A percentile compares a stretch with the other conserved stretches of the same genome.
Conservation (phyloP, 1,140 invertebrate genomes). For the Triops longicaudatus region DNA sequence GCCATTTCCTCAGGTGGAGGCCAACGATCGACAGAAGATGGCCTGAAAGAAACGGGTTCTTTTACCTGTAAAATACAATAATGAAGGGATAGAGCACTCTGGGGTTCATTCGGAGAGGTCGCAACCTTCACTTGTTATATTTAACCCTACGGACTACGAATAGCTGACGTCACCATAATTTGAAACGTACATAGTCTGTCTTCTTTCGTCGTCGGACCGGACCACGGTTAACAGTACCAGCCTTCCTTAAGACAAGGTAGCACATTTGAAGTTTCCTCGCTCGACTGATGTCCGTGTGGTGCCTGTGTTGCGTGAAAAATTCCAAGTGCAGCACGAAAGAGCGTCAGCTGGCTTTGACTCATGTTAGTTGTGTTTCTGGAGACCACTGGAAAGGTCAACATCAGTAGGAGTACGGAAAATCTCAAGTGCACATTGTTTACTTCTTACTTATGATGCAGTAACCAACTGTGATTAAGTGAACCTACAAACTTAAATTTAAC, state of each 20-base stretch:
- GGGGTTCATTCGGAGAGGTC: neutral
- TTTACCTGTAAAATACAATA: neutral
- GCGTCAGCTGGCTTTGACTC: neutral
- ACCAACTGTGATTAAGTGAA: neutral
- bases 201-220: neutral
- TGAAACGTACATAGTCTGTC: neutral
- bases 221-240: neutral
- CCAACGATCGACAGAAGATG: neutral
- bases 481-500: neutral
- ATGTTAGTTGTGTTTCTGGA: neutral
- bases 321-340: neutral
- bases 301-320: slow-evolving; percentile 1
- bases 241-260: neutral
- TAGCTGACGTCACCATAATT: neutral
- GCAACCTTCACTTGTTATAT: neutral
- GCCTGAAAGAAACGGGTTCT: neutral
- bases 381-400: neutral
- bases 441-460: neutral
- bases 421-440: neutral
- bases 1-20: neutral
- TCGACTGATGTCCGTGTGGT: neutral
- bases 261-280: neutral
- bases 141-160: neutral
- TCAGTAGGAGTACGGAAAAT: neutral
- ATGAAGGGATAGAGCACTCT: neutral